Evolutionary conservation across 2,797 vertebrate species (phyloP).

Genomic region (Pipistrellus pipistrellus): DNA sequence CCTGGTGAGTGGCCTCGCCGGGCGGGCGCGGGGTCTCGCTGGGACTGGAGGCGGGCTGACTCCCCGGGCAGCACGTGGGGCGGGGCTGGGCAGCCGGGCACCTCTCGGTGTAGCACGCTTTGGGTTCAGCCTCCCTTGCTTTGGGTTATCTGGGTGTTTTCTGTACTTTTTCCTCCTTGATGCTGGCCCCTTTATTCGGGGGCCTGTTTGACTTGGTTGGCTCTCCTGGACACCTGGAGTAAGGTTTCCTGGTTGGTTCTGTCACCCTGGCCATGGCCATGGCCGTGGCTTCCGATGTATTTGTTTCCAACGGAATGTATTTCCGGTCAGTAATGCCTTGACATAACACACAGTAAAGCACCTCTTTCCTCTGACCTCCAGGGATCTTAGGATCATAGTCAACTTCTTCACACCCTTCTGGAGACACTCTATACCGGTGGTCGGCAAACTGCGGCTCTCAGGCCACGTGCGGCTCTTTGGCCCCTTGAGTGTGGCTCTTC

Average conservation of each 20-base stretch:
- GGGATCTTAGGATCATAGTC: not conserved
- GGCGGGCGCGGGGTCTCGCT: fast-evolving
- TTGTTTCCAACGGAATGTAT: not conserved
- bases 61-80: fast-evolving
- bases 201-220: not conserved
- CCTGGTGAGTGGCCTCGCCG: conserved; percentile 89
- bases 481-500: too few species aligned
- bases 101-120: not conserved
- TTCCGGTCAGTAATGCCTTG: not conserved
- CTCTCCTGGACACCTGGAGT: fast-evolving
- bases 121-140: not conserved
- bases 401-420: not conserved
- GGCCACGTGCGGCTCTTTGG: too few species aligned
- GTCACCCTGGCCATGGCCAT: fast-evolving
- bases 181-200: not conserved
- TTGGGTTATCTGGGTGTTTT: not conserved
- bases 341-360: fast-evolving
- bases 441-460: too few species aligned
- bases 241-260: not conserved
- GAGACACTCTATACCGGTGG: not conserved
- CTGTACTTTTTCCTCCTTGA: not conserved
- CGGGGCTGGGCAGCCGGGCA: not conserved
- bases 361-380: not conserved
- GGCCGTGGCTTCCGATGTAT: not conserved
- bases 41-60: not conserved